Evolutionary conservation across 92 coral and sea anemone genomes (phyloP), one percentile per base, ranked within the genome.

Genomic region (Paragorgia papillata): DNA sequence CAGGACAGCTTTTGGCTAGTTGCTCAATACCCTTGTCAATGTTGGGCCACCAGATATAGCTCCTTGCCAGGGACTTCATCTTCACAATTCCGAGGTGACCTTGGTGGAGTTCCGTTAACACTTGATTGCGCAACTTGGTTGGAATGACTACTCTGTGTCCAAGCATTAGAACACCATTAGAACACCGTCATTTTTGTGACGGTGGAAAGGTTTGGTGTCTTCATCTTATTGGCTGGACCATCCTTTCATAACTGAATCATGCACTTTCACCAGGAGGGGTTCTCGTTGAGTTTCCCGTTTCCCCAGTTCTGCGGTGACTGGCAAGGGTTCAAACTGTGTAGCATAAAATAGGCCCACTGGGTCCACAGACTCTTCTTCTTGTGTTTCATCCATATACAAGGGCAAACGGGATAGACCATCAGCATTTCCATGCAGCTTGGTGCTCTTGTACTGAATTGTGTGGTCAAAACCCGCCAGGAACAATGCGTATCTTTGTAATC

Each of bases 391-490:
- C n/a, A n/a, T n/a, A n/a, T n/a, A n/a, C 12, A 20, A 18, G 15
- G 84, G 80, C 15, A 43, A 69, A 0, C 69, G 29, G 73, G 62
- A 65, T 56, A 80, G 13, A 40, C 73, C 21, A 73, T 79, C 37
- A 24, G 66, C 35, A 73, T 67, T 39, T 55, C 61, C 57, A 78
- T 20, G 77, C 61, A 64, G 46, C 51, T 60, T 82, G 40, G 86
- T 69, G 39, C 40, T 86, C 80, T 82, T 84, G 66, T 73, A 79
- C 59, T 71, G 63, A 32, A 73, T 80, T 13, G 58, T 55, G 59
- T 79, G 69, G 2, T 84, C 88, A 33, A 79, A 84, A 37, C 88
- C 84, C 15, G 88, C 44, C 57, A 79, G 44, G 60, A 84, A 79
- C 66, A 79, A 62, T 22, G 84, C 69, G 60, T 80, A 85, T 10